phyloP scores from a whole-genome alignment of 2,888 invertebrate species.

The Diaprepes abbreviatus region DNA sequence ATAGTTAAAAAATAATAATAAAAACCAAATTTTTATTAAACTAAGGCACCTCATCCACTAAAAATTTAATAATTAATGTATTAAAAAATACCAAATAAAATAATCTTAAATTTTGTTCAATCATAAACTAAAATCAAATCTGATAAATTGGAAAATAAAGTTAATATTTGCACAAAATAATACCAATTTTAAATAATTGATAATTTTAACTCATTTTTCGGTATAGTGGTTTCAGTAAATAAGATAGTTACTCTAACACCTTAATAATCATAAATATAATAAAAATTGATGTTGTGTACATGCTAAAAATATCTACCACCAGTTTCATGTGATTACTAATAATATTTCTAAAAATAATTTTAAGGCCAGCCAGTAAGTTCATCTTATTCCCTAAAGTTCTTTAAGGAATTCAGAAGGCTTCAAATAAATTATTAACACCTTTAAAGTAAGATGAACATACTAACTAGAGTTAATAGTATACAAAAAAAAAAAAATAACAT shows the following conservation, averaged over 20 bases:
- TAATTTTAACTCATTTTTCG: neutral
- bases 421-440: neutral
- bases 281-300: neutral
- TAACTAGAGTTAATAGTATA: neutral
- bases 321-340: neutral
- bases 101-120: too few species aligned
- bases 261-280: neutral
- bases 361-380: neutral
- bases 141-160: too few species aligned
- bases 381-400: neutral
- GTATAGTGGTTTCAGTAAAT: too few species aligned
- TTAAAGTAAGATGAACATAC: neutral
- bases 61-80: too few species aligned
- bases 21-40: too few species aligned
- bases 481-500: neutral
- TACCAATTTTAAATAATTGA: neutral
- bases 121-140: too few species aligned
- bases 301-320: neutral
- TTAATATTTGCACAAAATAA: slow-evolving; percentile 1
- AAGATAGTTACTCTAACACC: too few species aligned
- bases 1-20: too few species aligned
- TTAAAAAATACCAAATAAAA: too few species aligned
- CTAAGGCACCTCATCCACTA: too few species aligned
- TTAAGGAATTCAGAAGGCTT: neutral
- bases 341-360: neutral